These are phyloP conservation scores for Empidonax alnorum DNA, from an alignment of 2,113 vertebrate species.

Conservation along the genomic window DNA sequence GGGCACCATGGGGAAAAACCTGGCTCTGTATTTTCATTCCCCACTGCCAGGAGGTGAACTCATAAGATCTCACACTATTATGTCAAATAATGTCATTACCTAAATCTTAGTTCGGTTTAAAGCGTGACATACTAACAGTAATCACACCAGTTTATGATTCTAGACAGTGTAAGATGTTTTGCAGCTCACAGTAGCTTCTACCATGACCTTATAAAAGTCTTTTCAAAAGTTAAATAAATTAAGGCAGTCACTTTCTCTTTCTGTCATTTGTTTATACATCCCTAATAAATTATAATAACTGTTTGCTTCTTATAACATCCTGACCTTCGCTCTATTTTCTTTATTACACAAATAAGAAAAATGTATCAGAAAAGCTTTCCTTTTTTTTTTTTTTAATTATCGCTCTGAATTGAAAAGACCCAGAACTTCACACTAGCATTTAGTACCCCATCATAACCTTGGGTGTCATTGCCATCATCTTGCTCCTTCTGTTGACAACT, in stretches of 20 bases:
- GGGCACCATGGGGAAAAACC: neutral
- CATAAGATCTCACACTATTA: neutral
- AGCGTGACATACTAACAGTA: neutral
- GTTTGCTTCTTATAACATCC: neutral
- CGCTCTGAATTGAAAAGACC: neutral
- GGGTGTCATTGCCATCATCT: neutral
- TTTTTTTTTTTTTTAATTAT: neutral
- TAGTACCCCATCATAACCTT: neutral
- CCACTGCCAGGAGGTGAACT: neutral
- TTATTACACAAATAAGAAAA: neutral
- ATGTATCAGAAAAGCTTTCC: neutral
- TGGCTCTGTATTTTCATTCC: neutral
- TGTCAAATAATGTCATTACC: neutral
- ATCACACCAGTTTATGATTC: neutral
- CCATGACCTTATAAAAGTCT: neutral
- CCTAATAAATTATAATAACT: neutral
- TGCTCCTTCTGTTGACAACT: neutral
- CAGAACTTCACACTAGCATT: neutral
- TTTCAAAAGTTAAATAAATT: conserved; percentile 13
- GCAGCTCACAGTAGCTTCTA: neutral
- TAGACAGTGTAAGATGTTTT: neutral
- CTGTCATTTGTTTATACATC: neutral
- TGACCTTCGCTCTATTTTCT: neutral
- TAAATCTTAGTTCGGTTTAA: neutral
- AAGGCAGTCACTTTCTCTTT: neutral